Percentiles rank a stretch among this genome's conserved stretches.
phyloP scores from a whole-genome alignment of 2,797 vertebrate genomes.

The Spinus olivaceus region DNA sequence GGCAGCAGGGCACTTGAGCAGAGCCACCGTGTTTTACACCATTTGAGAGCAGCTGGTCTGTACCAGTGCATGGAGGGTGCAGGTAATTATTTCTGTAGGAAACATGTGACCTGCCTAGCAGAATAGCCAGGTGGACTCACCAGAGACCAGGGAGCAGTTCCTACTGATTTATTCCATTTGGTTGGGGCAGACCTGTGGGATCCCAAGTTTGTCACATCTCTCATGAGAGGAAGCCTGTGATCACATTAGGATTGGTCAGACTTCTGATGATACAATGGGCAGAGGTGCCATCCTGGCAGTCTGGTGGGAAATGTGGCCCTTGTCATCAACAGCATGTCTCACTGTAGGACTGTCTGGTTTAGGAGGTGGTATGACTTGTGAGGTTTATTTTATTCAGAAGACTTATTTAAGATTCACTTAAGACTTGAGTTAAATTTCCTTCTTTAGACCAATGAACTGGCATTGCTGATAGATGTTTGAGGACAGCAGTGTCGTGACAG shows the following conservation, averaged over 20 bases:
- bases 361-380: not conserved
- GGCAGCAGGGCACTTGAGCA: constrained; percentile 46
- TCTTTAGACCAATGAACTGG: not conserved
- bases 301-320: not conserved
- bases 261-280: not conserved
- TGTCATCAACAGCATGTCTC: not conserved
- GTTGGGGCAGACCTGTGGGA: not conserved
- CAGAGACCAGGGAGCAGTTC: not conserved
- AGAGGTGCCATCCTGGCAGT: not conserved
- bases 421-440: not conserved
- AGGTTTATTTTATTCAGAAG: not conserved
- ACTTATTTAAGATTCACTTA: not conserved
- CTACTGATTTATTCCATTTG: not conserved
- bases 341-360: not conserved
- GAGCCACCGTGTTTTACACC: not conserved
- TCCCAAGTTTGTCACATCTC: not conserved
- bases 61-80: constrained; percentile 18
- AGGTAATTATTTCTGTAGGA: constrained; percentile 53
- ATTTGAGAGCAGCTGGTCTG: constrained; percentile 40
- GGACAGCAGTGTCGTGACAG: not conserved
- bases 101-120: not conserved
- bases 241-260: not conserved
- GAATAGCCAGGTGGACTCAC: not conserved
- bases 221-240: not conserved
- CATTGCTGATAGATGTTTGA: not conserved